phyloP scores from a whole-genome alignment of 2,888 invertebrate species.

The Heliconius cydno region DNA sequence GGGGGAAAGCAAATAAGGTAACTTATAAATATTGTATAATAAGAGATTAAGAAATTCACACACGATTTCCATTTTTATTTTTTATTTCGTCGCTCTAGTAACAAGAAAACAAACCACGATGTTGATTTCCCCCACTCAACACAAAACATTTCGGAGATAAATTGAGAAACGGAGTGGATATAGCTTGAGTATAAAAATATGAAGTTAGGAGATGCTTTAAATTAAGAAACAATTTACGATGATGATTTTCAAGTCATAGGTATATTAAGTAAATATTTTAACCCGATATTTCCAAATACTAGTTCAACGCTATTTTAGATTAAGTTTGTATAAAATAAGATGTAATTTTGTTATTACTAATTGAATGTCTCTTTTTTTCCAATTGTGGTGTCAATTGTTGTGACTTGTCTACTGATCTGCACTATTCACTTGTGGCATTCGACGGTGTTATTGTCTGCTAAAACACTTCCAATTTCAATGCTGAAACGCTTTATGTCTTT shows the following conservation, averaged over 20 bases:
- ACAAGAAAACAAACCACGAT: too few species aligned
- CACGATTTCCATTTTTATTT: not conserved
- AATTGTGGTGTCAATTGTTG: slow-evolving; percentile 77
- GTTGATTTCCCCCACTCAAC: too few species aligned
- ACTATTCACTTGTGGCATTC: slow-evolving; percentile 60
- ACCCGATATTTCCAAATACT: not conserved
- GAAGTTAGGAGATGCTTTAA: not conserved
- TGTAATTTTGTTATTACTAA: slow-evolving; percentile 30
- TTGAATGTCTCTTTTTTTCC: slow-evolving; percentile 52
- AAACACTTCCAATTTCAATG: slow-evolving; percentile 49
- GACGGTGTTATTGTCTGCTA: slow-evolving; percentile 70
- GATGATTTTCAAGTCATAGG: too few species aligned
- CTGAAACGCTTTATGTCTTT: slow-evolving; percentile 46
- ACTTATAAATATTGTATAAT: not conserved
- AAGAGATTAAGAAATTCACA: not conserved
- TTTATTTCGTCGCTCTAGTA: not conserved
- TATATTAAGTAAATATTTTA: not conserved
- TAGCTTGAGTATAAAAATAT: not conserved
- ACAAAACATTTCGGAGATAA: too few species aligned
- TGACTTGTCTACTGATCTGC: slow-evolving; percentile 62
- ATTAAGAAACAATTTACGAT: not conserved
- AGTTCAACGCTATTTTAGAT: not conserved
- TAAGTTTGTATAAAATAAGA: not conserved
- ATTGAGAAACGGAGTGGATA: not conserved
- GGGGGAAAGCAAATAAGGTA: slow-evolving; percentile 84